These are phyloP conservation scores for Zosterops japonicus DNA, from an alignment of 2,113 vertebrate species.

Conservation along the genomic window DNA sequence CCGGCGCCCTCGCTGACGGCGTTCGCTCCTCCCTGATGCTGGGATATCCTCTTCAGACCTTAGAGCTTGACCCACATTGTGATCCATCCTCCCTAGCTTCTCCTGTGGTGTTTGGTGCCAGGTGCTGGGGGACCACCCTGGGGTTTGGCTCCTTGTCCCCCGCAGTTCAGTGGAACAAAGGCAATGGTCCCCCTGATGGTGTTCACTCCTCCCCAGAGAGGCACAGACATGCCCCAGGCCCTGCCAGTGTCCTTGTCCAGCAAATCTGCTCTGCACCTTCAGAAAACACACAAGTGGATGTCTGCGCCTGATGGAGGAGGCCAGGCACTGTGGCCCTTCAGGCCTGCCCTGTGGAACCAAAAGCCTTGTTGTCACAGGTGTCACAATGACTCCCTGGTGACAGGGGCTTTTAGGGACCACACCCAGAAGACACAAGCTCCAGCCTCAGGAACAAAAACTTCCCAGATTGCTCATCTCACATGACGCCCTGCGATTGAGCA, in stretches of 20 bases:
- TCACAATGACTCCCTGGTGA: background rate
- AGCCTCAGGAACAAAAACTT: background rate
- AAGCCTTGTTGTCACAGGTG: background rate
- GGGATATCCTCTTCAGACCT: background rate
- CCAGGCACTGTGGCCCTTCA: background rate
- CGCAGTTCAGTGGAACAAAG: background rate
- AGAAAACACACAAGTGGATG: background rate
- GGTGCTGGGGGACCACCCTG: fast-evolving
- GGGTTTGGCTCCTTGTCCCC: background rate
- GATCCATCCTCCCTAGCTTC: background rate
- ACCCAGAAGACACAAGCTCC: background rate
- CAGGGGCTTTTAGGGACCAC: background rate
- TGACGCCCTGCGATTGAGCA: background rate
- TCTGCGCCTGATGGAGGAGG: background rate
- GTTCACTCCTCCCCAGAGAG: background rate
- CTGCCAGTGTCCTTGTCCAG: background rate
- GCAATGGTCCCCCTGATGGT: fast-evolving
- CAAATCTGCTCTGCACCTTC: background rate
- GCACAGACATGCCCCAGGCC: background rate
- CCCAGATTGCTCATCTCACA: background rate
- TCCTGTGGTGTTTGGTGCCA: background rate
- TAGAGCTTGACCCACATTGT: background rate
- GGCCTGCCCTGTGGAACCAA: background rate
- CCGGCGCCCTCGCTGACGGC: background rate
- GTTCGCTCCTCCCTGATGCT: fast-evolving